A percentile compares a stretch with the other conserved stretches of the same genome.
phyloP scores from a whole-genome alignment of 2,888 invertebrate genomes.

The Cheilosia soror region DNA sequence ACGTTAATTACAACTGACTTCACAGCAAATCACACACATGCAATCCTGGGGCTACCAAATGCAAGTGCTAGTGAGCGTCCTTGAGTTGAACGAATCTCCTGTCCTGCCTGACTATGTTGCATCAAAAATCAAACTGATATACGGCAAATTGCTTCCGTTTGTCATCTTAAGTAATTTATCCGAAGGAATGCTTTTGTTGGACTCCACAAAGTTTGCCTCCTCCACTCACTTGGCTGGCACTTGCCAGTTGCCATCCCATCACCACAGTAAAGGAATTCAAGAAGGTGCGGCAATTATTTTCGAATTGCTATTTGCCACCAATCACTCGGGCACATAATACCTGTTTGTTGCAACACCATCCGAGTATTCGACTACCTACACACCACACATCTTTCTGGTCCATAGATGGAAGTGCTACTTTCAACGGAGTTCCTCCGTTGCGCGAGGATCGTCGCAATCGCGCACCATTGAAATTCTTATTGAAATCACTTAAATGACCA shows the following conservation, averaged over 20 bases:
- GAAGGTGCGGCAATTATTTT: conserved; percentile 72
- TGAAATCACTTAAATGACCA: conserved; percentile 75
- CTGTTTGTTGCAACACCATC: conserved; percentile 41
- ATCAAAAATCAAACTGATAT: conserved; percentile 72
- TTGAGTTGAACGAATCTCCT: conserved; percentile 35
- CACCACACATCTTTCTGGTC: conserved; percentile 32
- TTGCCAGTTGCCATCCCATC: neutral
- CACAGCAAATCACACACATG: neutral
- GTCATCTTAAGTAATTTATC: conserved; percentile 75
- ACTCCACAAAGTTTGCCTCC: conserved; percentile 12
- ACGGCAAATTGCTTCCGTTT: conserved; percentile 77
- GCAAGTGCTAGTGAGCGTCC: conserved; percentile 23
- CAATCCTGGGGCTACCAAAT: conserved; percentile 14
- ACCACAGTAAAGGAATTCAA: conserved; percentile 30
- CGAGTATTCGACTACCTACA: conserved; percentile 37
- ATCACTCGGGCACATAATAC: conserved; percentile 43
- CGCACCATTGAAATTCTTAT: conserved; percentile 64
- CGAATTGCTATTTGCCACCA: conserved; percentile 69
- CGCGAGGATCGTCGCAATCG: conserved; percentile 21
- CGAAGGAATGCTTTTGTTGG: conserved; percentile 30
- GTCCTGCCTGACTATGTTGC: conserved; percentile 18
- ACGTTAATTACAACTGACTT: conserved; percentile 39
- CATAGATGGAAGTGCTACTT: conserved; percentile 27
- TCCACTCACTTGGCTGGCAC: neutral
- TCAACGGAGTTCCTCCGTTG: conserved; percentile 3